Evolutionary conservation across 64 coral and sea anemone species (phyloP).

Genomic region (Dendrophyllia cribrosa): DNA sequence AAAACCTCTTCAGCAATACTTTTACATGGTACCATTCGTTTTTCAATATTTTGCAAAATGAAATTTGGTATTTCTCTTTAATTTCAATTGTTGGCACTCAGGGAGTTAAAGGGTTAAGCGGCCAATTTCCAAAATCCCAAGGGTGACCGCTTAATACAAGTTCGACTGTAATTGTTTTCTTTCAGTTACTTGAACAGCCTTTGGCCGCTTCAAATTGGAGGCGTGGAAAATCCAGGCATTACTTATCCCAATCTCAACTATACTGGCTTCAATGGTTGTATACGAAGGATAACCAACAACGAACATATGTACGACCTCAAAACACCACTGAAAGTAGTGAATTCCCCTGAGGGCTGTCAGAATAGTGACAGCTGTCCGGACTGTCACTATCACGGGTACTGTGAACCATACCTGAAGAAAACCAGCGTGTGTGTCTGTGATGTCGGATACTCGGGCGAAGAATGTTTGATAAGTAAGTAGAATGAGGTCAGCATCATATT

Average conservation of each 20-base stretch:
- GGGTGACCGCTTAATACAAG: too few species aligned
- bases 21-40: too few species aligned
- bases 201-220: constrained; percentile 89
- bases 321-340: constrained; percentile 64
- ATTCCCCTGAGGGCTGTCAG: constrained; percentile 67
- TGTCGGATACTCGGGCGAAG: constrained; percentile 63
- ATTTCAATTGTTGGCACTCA: too few species aligned
- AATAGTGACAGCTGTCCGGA: constrained; percentile 23
- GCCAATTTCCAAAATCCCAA: too few species aligned
- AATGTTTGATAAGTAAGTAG: constrained; percentile 71
- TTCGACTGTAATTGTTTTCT: neutral
- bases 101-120: too few species aligned
- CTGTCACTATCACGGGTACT: constrained; percentile 84
- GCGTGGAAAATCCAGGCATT: constrained; percentile 61
- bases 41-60: too few species aligned
- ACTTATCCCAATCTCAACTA: constrained; percentile 73
- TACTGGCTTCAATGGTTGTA: constrained; percentile 81
- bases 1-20: too few species aligned
- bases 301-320: constrained; percentile 87
- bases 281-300: constrained; percentile 84
- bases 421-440: constrained; percentile 76
- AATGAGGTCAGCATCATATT: too few species aligned
- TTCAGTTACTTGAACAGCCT: constrained; percentile 85
- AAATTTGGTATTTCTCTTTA: too few species aligned
- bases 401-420: constrained; percentile 68